Conservation (phyloP, 2,888 invertebrate species). For the Lycophotia porphyrea region DNA sequence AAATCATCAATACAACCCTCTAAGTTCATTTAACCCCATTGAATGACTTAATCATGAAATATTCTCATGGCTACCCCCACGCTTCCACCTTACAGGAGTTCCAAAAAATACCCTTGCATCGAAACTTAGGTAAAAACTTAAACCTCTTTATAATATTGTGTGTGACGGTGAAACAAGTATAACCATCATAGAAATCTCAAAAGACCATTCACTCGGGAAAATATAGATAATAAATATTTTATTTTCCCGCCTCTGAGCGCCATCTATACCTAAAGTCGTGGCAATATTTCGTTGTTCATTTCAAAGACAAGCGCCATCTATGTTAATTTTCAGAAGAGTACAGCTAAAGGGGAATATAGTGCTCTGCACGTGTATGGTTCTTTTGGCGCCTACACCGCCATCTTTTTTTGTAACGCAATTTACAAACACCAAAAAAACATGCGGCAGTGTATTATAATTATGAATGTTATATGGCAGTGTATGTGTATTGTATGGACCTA, state of each 20-base stretch:
- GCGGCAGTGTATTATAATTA: too few species aligned
- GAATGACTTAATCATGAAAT: too few species aligned
- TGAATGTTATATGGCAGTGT: too few species aligned
- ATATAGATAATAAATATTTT: too few species aligned
- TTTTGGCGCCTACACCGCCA: neutral
- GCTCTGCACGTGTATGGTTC: neutral
- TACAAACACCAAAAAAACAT: too few species aligned
- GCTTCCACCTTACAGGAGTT: too few species aligned
- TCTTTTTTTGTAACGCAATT: neutral
- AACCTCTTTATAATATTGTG: neutral
- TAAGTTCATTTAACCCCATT: too few species aligned
- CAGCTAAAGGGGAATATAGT: neutral
- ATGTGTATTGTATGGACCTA: too few species aligned
- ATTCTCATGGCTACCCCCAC: too few species aligned
- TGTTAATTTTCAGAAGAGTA: neutral
- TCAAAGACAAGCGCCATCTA: slow-evolving; percentile 5
- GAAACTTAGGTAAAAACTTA: too few species aligned
- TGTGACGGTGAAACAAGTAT: neutral
- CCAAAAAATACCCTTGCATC: too few species aligned
- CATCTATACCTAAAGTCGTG: neutral
- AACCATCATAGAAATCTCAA: neutral
- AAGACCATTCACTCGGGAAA: neutral
- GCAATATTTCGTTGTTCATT: neutral
- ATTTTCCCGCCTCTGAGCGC: neutral
- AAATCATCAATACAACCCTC: too few species aligned